Evolutionary conservation across 2,113 vertebrate genomes (phyloP).

Genomic region (Ceratotherium simum): DNA sequence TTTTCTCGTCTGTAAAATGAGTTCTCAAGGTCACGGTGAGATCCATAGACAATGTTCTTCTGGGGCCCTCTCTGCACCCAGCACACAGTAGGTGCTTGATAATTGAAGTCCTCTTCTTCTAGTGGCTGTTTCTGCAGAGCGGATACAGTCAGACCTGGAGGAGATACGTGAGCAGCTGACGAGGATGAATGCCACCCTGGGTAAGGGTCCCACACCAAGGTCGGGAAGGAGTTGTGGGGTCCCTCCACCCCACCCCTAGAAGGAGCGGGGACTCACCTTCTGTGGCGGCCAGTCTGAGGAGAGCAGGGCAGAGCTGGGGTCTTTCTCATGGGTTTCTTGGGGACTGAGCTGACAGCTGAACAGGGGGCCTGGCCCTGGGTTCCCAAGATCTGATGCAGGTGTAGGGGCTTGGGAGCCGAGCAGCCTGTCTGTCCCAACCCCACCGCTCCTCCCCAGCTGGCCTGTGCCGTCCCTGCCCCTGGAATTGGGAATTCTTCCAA

Average conservation of each 20-base stretch:
- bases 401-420: background rate
- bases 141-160: background rate
- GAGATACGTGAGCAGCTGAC: background rate
- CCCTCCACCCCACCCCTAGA: no score
- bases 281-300: no score
- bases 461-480: conserved; percentile 48
- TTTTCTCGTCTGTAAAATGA: background rate
- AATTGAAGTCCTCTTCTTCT: background rate
- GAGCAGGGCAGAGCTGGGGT: background rate
- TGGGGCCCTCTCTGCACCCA: background rate
- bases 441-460: background rate
- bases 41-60: background rate
- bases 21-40: background rate
- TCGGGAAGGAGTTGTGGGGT: background rate
- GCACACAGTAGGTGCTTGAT: background rate
- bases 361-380: accelerated
- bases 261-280: background rate
- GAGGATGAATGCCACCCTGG: conserved; percentile 42
- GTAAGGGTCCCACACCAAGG: background rate
- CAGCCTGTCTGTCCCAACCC: accelerated
- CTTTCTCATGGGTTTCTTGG: background rate
- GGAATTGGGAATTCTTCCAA: conserved; percentile 43
- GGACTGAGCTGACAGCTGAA: background rate
- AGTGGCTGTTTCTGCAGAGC: background rate
- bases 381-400: accelerated